Evolutionary conservation across 2,888 invertebrate species (phyloP).

Genomic region (Apodemia mormo): DNA sequence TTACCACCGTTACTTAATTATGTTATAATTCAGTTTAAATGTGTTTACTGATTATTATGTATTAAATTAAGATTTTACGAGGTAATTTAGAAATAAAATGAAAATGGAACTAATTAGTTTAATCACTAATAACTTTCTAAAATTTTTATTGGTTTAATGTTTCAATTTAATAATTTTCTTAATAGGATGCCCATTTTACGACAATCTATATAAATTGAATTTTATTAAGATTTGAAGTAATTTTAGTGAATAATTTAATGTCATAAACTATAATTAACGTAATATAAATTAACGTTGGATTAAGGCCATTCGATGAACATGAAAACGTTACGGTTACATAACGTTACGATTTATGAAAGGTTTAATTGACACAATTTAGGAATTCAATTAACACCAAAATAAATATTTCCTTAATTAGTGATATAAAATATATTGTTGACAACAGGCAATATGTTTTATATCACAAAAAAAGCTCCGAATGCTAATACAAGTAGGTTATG

Average conservation of each 20-base stretch:
- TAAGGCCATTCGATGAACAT: neutral
- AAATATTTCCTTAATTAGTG: too few species aligned
- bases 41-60: neutral
- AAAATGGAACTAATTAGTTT: neutral
- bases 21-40: neutral
- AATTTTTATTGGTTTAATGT: neutral
- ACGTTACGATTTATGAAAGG: too few species aligned
- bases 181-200: neutral
- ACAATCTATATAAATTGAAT: neutral
- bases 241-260: neutral
- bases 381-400: too few species aligned
- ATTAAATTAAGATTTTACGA: neutral
- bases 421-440: too few species aligned
- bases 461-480: too few species aligned
- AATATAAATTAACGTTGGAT: neutral
- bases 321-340: neutral
- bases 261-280: neutral
- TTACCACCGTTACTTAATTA: neutral
- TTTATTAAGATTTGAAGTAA: neutral
- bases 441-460: too few species aligned
- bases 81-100: neutral
- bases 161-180: slow-evolving; percentile 4
- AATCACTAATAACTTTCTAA: neutral
- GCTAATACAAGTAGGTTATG: too few species aligned
- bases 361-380: too few species aligned